Percentiles rank a stretch among this genome's conserved stretches.
phyloP scores from a whole-genome alignment of 2,113 vertebrate species.

The Nothobranchius kuhntae region DNA sequence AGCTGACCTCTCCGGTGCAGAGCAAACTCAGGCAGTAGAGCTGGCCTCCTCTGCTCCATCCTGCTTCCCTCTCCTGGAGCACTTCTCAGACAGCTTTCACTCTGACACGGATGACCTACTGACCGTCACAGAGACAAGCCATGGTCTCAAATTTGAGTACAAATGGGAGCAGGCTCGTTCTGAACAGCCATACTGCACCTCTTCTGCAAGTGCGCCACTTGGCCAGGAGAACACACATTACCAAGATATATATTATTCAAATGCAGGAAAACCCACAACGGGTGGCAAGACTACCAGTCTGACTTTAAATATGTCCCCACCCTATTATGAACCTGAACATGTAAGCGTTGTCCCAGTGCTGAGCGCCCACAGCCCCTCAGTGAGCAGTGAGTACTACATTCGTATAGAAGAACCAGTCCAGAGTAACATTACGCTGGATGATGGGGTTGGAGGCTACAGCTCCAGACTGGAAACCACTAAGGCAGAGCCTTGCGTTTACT shows the following conservation, averaged over 20 bases:
- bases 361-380: slow-evolving; percentile 92
- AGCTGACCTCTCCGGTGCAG: slow-evolving; percentile 11
- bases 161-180: slow-evolving; percentile 91
- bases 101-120: slow-evolving; percentile 90
- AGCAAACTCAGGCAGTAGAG: slow-evolving; percentile 72
- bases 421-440: slow-evolving; percentile 83
- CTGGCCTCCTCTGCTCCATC: slow-evolving; percentile 82
- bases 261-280: slow-evolving; percentile 58
- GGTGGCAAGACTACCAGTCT: slow-evolving; percentile 73
- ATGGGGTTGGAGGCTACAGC: slow-evolving; percentile 78
- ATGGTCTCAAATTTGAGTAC: slow-evolving; percentile 96
- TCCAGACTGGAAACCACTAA: slow-evolving; percentile 67
- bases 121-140: slow-evolving; percentile 94
- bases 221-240: slow-evolving; percentile 84
- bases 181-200: slow-evolving; percentile 81
- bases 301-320: slow-evolving; percentile 83
- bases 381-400: slow-evolving; percentile 96
- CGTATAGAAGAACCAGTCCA: slow-evolving; percentile 90
- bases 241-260: slow-evolving; percentile 87
- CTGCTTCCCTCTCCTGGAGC: slow-evolving; percentile 94
- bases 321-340: slow-evolving; percentile 85
- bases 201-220: slow-evolving; percentile 76
- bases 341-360: slow-evolving; percentile 90
- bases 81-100: slow-evolving; percentile 90
- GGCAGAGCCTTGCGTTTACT: slow-evolving; percentile 65